These are phyloP conservation scores for Gambusia yucatana DNA, from an alignment of 2,797 vertebrate species.

Conservation along the genomic window DNA sequence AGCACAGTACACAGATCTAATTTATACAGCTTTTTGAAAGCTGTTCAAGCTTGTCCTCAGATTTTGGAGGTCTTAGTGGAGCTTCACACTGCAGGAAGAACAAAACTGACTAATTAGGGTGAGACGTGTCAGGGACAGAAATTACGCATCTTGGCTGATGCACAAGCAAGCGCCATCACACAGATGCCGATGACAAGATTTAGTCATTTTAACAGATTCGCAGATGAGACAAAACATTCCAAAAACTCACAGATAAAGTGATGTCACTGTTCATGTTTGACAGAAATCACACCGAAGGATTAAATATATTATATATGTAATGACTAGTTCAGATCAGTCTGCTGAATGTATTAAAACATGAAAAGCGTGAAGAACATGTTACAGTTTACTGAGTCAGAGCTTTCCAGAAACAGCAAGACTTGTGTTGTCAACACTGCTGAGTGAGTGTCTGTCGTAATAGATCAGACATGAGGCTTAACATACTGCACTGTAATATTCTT, in stretches of 20 bases:
- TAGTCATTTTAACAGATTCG: not conserved
- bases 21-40: conserved; percentile 63
- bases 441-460: not conserved
- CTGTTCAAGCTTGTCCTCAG: conserved; percentile 43
- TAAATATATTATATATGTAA: not conserved
- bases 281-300: not conserved
- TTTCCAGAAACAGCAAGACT: not conserved
- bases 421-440: conserved; percentile 6
- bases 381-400: not conserved
- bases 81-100: conserved; percentile 42
- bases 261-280: not conserved
- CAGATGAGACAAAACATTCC: conserved; percentile 7
- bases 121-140: conserved; percentile 36
- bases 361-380: not conserved
- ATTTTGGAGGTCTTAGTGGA: conserved; percentile 58
- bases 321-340: not conserved
- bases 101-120: conserved; percentile 60
- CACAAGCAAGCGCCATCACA: conserved; percentile 23
- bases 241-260: not conserved
- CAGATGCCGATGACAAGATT: conserved; percentile 1
- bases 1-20: conserved; percentile 30
- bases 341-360: not conserved
- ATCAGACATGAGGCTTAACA: conserved; percentile 7
- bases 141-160: conserved; percentile 18
- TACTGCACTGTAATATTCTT: conserved; percentile 5